Conservation (phyloP, 2,113 vertebrate species). For the Spermophilus dauricus region DNA sequence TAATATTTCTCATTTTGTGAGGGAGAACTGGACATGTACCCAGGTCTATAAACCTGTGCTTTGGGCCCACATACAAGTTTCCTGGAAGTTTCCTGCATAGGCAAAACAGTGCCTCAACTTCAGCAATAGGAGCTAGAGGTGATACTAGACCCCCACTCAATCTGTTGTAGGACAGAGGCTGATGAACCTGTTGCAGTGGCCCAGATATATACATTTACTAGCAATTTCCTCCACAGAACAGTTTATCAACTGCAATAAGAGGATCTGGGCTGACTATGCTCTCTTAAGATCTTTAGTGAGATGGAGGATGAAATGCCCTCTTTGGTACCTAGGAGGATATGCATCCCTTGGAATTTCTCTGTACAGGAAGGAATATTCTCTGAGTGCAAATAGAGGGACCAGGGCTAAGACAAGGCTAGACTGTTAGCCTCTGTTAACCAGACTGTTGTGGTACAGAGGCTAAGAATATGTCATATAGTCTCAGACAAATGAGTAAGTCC, state of each 20-base stretch:
- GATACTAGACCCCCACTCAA: not conserved
- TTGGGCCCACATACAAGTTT: not conserved
- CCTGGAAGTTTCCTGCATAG: not conserved
- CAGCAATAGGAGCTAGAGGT: not conserved
- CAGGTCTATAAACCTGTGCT: not conserved
- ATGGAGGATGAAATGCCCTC: not conserved
- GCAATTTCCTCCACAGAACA: not conserved
- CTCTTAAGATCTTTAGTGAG: not conserved
- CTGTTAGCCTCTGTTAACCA: too few species aligned
- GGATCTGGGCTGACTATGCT: not conserved
- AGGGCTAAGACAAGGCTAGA: not conserved
- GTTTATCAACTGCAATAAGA: not conserved
- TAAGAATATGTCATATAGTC: not conserved
- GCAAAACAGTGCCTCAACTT: not conserved
- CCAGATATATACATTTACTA: not conserved
- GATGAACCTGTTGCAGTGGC: not conserved
- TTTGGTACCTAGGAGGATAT: not conserved
- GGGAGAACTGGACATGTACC: not conserved
- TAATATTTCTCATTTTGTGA: too few species aligned
- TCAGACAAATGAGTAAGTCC: not conserved
- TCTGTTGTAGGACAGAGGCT: not conserved
- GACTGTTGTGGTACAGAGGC: not conserved
- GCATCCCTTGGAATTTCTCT: not conserved
- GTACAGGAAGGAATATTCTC: not conserved
- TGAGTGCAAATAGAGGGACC: not conserved